These are phyloP conservation scores for Parthenolecanium corni DNA, from an alignment of 2,888 invertebrate species.

Conservation along the genomic window DNA sequence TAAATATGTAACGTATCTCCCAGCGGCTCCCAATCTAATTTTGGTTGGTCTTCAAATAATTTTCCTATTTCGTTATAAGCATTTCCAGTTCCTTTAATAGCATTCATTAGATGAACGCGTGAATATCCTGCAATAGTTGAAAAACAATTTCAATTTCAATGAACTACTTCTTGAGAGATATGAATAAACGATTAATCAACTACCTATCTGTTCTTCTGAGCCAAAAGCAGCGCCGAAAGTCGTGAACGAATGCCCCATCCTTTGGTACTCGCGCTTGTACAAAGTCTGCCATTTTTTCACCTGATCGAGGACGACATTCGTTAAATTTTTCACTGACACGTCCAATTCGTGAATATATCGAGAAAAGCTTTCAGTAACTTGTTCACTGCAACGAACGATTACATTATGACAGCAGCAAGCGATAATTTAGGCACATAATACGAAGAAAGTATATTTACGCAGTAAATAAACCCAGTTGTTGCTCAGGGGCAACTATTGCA, in stretches of 20 bases:
- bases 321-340: constrained; percentile 69
- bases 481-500: constrained; percentile 73
- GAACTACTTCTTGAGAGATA: not conserved
- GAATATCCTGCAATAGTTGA: constrained; percentile 13
- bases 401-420: not conserved
- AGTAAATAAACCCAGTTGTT: constrained; percentile 47
- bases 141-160: not conserved
- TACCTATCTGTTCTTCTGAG: constrained; percentile 51
- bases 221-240: constrained; percentile 72
- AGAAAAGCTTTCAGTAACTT: constrained; percentile 69
- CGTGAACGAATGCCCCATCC: constrained; percentile 76
- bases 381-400: constrained; percentile 43
- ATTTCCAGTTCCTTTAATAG: constrained; percentile 64
- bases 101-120: constrained; percentile 37
- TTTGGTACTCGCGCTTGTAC: constrained; percentile 81
- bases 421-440: too few relatives aligned
- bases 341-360: constrained; percentile 78
- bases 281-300: constrained; percentile 73
- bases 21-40: constrained; percentile 79
- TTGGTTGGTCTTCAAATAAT: constrained; percentile 81
- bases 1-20: constrained; percentile 87
- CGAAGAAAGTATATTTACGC: constrained; percentile 39
- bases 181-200: constrained; percentile 31
- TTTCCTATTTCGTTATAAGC: constrained; percentile 81
- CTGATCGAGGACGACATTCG: constrained; percentile 69